A percentile compares a stretch with the other conserved stretches of the same genome.
Conservation (phyloP, 2,113 vertebrate genomes). For the Leiothrix lutea region DNA sequence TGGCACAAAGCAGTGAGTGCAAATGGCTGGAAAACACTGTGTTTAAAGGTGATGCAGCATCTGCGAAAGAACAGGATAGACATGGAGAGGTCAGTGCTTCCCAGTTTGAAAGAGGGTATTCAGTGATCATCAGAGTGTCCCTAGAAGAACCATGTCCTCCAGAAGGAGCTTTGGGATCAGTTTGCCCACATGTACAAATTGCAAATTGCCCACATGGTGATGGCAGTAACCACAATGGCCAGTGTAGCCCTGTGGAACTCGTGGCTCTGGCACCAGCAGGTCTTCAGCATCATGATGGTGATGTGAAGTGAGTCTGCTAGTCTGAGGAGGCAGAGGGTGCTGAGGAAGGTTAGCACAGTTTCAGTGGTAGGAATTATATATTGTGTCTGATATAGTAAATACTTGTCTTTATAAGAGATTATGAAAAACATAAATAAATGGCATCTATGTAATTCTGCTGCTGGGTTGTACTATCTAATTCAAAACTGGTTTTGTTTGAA, state of each 20-base stretch:
- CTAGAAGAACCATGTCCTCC: background rate
- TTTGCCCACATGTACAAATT: background rate
- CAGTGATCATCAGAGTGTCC: background rate
- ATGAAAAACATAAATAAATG: background rate
- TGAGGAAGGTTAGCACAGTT: background rate
- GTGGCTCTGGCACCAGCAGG: background rate
- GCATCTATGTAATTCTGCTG: background rate
- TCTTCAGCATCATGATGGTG: background rate
- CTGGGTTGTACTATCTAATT: background rate
- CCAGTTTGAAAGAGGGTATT: background rate
- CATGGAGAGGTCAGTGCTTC: background rate
- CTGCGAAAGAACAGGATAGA: background rate
- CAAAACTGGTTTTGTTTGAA: background rate
- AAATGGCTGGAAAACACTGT: background rate
- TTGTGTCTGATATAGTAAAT: background rate
- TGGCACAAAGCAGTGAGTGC: background rate
- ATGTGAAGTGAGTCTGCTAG: background rate
- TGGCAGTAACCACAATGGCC: accelerated
- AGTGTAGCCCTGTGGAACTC: background rate
- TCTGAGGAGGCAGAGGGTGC: background rate
- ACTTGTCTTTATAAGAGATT: background rate
- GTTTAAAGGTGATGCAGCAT: background rate
- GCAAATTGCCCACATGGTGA: background rate
- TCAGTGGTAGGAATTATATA: background rate
- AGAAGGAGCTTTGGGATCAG: background rate